Evolutionary conservation across 1,140 invertebrate genomes (phyloP).

Genomic region (Lanistes nyassanus): DNA sequence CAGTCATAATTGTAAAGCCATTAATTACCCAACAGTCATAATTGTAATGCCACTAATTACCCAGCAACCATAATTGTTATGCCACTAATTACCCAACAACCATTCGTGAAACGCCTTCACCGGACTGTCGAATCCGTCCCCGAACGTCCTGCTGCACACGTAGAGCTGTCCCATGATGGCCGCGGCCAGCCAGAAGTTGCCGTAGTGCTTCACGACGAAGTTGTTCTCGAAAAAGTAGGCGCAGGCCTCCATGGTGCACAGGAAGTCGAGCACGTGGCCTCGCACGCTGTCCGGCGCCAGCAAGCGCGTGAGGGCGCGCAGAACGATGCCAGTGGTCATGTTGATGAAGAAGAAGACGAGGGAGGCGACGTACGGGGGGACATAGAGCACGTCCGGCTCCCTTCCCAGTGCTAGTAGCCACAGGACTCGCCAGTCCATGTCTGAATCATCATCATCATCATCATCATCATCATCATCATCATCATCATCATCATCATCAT

Average conservation of each 20-base stretch:
- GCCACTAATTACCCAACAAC: slow-evolving; percentile 10
- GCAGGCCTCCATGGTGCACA: slow-evolving; percentile 57
- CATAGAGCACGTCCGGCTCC: slow-evolving; percentile 42
- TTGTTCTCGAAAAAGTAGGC: slow-evolving; percentile 63
- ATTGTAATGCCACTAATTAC: no score
- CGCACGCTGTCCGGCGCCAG: slow-evolving; percentile 36
- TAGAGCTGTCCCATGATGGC: slow-evolving; percentile 52
- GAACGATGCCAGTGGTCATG: slow-evolving; percentile 41
- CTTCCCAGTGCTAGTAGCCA: slow-evolving; percentile 37
- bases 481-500: slow-evolving; percentile 5
- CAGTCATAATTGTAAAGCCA: no score
- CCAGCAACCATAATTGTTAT: no score
- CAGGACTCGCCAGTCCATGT: slow-evolving; percentile 40
- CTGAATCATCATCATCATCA: slow-evolving; percentile 16
- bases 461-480: slow-evolving; percentile 5
- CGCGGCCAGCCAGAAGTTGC: slow-evolving; percentile 50
- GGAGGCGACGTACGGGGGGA: slow-evolving; percentile 50
- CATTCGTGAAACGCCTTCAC: slow-evolving; percentile 47
- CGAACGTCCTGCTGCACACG: slow-evolving; percentile 53
- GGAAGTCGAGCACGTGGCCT: slow-evolving; percentile 46
- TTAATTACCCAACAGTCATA: no score
- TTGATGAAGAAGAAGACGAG: slow-evolving; percentile 54
- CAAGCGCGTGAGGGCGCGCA: slow-evolving; percentile 41
- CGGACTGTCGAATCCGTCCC: slow-evolving; percentile 55
- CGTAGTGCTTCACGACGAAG: slow-evolving; percentile 59